Evolutionary conservation across 2,113 vertebrate species (phyloP).

Genomic region (Seriola quinqueradiata): DNA sequence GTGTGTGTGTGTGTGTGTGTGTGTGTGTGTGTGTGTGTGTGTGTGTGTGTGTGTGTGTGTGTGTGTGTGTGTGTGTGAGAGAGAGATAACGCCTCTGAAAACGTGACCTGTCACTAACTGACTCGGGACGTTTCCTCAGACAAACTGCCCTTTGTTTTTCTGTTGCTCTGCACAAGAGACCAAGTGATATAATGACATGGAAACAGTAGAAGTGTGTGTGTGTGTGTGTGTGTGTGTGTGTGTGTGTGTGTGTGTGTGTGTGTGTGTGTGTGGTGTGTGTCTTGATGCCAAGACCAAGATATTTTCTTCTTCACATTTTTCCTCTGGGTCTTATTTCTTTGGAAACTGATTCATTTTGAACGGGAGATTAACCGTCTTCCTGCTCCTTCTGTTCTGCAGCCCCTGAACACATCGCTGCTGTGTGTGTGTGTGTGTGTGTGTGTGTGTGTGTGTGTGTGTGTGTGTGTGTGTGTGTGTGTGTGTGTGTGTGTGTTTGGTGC

Average conservation of each 20-base stretch:
- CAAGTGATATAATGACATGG: constrained; percentile 26
- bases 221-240: constrained; percentile 24
- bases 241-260: constrained; percentile 12
- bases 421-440: neutral
- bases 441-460: neutral
- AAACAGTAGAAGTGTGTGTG: constrained; percentile 1
- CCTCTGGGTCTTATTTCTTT: constrained; percentile 26
- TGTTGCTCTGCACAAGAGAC: neutral
- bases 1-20: neutral
- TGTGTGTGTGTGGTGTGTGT: constrained; percentile 9
- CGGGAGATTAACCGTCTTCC: constrained; percentile 4
- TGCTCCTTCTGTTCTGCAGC: constrained; percentile 16
- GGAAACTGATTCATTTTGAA: constrained; percentile 13
- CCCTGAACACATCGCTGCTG: constrained; percentile 13
- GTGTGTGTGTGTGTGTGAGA: neutral
- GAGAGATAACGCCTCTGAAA: neutral
- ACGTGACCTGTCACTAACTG: neutral
- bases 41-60: neutral
- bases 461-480: neutral
- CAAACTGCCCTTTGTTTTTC: constrained; percentile 28
- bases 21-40: too few species aligned
- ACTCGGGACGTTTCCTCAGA: neutral
- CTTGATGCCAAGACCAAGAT: neutral
- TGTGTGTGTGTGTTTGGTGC: neutral
- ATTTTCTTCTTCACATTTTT: neutral